phyloP scores from a whole-genome alignment of 2,797 vertebrate genomes.

The Rhabdophis nuchalis region DNA sequence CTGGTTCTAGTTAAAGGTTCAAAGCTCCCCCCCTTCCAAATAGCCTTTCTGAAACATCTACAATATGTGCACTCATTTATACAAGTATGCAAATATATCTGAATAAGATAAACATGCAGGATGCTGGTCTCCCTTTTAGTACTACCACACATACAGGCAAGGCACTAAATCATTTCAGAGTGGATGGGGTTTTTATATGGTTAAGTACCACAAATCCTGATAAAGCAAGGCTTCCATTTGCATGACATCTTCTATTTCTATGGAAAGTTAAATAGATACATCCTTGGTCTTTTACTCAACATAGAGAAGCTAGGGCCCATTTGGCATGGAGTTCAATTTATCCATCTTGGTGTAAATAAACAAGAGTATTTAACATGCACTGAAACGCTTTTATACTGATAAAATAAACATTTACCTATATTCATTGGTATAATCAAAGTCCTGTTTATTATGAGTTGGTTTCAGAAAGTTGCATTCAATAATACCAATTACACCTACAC shows the following conservation, averaged over 20 bases:
- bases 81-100: neutral
- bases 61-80: neutral
- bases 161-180: neutral
- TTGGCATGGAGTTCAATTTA: neutral
- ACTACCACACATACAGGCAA: neutral
- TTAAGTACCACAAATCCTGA: neutral
- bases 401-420: conserved; percentile 80
- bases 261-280: neutral
- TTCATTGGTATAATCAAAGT: conserved; percentile 89
- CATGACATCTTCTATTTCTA: neutral
- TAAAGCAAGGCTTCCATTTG: neutral
- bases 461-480: conserved; percentile 92
- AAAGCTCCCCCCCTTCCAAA: neutral
- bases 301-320: neutral
- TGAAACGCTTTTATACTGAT: neutral
- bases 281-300: neutral
- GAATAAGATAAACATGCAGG: neutral
- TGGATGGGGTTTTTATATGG: neutral
- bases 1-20: neutral
- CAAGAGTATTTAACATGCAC: neutral
- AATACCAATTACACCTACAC: conserved; percentile 90
- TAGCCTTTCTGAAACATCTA: neutral
- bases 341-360: neutral
- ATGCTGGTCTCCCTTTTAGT: neutral
- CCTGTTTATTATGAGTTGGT: conserved; percentile 96